Evolutionary conservation across 2,888 invertebrate species (phyloP), one percentile per base, ranked within the genome.

Genomic region (Eristalis arbustorum): DNA sequence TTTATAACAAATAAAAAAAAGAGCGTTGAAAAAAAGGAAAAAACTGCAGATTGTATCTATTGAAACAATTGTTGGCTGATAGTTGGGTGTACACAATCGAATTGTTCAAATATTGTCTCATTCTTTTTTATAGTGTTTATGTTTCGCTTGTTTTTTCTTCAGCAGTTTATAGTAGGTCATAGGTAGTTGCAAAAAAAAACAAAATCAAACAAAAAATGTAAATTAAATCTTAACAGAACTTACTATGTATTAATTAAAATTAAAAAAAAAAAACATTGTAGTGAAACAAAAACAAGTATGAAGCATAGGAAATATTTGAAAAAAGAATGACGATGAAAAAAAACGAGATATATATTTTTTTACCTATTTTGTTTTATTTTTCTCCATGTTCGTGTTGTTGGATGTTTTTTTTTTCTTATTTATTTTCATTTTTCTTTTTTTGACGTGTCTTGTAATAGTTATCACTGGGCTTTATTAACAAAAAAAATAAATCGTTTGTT

Each of bases 171-270:
- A 61, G 79, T 72, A 42, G 71, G 62, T 77, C 59, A 61, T 66
- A 34, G 56, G 40, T 77, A 79, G 80, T 57, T 49, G 49, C 49
- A 49, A 49, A 49, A 49, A 74, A 90, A 89, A 89, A 89, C 90
- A 90, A 90, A 90, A 90, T 89, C 89, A 89, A 89, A 88, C 89
- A 90, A 90, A 89, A 61, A 88, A 89, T 78, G 84, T 84, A 88
- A 89, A 89, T 90, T 89, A 89, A 90, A 90, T 90, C 89, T 90
- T 90, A 90, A 90, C 90, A 90, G 90, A 89, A 89, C 89, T 90
- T 73, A 59, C 71, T 84, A 81, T 84, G 72, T 78, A 88, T 84
- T 71, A 40, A 62, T 71, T 69, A 69, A 66, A 59, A 78, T 63
- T 69, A 74, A 73, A 64, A 62, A 62, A 66, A 61, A 64, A 80